A percentile compares a stretch with the other conserved stretches of the same genome.
Conservation (phyloP, 2,113 vertebrate genomes). For the Phalacrocorax carbo region DNA sequence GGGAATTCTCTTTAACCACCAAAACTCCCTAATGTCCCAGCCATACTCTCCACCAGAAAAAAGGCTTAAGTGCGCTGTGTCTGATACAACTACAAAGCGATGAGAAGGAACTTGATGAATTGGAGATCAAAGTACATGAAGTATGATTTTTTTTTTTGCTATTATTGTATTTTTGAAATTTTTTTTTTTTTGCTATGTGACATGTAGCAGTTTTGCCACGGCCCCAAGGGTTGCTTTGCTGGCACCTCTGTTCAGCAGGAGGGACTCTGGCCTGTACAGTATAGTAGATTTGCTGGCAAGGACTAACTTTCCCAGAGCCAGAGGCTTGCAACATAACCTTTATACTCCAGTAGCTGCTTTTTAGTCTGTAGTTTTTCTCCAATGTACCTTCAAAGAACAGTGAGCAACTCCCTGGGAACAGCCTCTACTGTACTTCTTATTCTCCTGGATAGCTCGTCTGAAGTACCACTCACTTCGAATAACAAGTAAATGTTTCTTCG, state of each 20-base stretch:
- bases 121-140: background rate
- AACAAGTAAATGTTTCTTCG: background rate
- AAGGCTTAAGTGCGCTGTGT: background rate
- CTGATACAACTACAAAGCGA: background rate
- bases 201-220: background rate
- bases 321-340: background rate
- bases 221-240: background rate
- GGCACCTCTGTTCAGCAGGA: background rate
- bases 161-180: background rate
- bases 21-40: background rate
- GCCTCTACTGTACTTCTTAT: background rate
- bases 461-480: background rate
- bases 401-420: background rate
- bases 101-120: background rate
- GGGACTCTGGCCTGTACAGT: background rate
- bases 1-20: background rate
- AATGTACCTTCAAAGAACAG: background rate
- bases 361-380: background rate
- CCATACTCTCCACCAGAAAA: background rate
- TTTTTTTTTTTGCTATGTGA: background rate
- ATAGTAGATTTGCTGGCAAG: background rate
- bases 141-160: background rate
- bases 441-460: background rate
- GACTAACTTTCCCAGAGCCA: background rate
- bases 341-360: background rate